phyloP scores from a whole-genome alignment of 2,888 invertebrate species.

The Stenichneumon culpator region DNA sequence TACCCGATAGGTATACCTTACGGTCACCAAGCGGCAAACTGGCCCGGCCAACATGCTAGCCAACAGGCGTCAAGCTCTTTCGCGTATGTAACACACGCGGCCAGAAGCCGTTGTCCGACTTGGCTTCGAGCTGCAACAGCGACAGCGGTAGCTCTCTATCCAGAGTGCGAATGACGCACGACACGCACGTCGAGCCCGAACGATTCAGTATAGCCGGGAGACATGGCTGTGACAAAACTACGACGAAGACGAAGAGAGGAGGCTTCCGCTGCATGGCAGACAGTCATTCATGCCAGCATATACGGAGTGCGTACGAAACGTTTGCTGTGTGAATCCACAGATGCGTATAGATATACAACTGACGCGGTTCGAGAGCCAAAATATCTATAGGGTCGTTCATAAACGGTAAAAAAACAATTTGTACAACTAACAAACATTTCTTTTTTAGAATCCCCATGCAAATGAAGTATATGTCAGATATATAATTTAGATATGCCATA shows the following conservation, averaged over 20 bases:
- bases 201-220: conserved; percentile 5
- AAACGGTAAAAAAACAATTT: neutral
- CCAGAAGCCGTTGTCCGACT: conserved; percentile 22
- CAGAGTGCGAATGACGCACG: conserved; percentile 45
- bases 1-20: conserved; percentile 58
- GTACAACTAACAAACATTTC: neutral
- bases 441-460: no score
- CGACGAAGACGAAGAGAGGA: conserved; percentile 26
- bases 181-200: conserved; percentile 10
- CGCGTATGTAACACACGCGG: conserved; percentile 62
- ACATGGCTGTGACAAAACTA: conserved; percentile 31
- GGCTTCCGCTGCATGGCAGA: conserved; percentile 46
- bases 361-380: conserved; percentile 2
- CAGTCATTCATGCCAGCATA: conserved; percentile 69
- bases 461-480: no score
- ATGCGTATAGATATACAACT: neutral
- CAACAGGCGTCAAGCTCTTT: conserved; percentile 71
- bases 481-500: no score
- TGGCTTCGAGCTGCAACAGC: conserved; percentile 25
- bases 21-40: conserved; percentile 51
- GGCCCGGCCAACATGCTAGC: conserved; percentile 73
- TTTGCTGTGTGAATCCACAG: neutral
- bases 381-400: neutral
- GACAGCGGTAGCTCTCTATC: neutral
- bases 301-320: neutral